Evolutionary conservation across 2,113 vertebrate species (phyloP).

Genomic region (Seriola rivoliana): DNA sequence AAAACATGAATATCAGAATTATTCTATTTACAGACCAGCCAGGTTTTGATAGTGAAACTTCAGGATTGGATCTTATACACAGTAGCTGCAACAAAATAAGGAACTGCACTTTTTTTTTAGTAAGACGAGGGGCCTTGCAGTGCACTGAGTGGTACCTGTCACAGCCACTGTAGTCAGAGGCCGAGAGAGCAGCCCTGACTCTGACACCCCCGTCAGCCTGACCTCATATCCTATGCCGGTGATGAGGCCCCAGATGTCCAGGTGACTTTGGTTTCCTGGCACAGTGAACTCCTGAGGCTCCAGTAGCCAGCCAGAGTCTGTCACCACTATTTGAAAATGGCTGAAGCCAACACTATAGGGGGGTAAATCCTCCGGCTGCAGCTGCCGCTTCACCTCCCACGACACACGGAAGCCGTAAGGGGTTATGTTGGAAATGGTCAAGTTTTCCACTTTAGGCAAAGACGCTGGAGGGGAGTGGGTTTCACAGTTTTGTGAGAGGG

Average conservation of each 20-base stretch:
- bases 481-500: slow-evolving; percentile 43
- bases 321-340: slow-evolving; percentile 92
- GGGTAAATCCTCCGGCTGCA: slow-evolving; percentile 56
- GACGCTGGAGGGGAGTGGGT: slow-evolving; percentile 85
- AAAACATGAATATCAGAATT: background rate
- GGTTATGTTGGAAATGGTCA: slow-evolving; percentile 92
- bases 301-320: slow-evolving; percentile 96
- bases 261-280: slow-evolving; percentile 80
- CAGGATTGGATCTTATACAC: slow-evolving; percentile 13
- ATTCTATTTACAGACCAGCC: background rate
- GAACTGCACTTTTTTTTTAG: slow-evolving; percentile 33
- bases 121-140: slow-evolving; percentile 38
- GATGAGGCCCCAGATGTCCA: slow-evolving; percentile 86
- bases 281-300: slow-evolving; percentile 89
- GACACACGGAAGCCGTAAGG: slow-evolving; percentile 87
- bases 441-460: slow-evolving; percentile 95
- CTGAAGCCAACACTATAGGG: slow-evolving; percentile 85
- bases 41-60: slow-evolving; percentile 65
- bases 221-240: slow-evolving; percentile 89
- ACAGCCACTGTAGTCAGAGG: slow-evolving; percentile 91
- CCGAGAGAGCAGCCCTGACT: slow-evolving; percentile 90
- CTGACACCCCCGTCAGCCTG: slow-evolving; percentile 90
- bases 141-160: slow-evolving; percentile 89
- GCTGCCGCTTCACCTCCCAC: slow-evolving; percentile 76
- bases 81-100: slow-evolving; percentile 25